Percentiles rank a stretch among this genome's conserved stretches.
Conservation (phyloP, 2,888 invertebrate genomes). For the Amphipyra tragopoginis region DNA sequence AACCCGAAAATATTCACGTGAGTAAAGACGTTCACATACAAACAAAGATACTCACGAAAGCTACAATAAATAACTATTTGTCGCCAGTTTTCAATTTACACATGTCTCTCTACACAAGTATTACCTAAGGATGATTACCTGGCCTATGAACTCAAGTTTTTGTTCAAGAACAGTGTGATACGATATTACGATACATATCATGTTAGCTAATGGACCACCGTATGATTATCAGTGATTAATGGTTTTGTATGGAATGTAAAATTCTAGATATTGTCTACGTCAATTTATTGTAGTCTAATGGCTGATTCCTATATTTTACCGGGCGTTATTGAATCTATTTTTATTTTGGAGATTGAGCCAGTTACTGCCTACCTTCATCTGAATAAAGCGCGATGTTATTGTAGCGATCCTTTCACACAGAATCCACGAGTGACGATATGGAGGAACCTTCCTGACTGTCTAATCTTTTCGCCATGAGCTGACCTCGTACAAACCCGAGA, state of each 20-base stretch:
- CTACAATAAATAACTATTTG: neutral
- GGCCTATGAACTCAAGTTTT: conserved; percentile 72
- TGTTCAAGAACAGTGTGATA: conserved; percentile 56
- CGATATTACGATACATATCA: conserved; percentile 54
- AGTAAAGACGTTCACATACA: too few relatives aligned
- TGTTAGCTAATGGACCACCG: conserved; percentile 53
- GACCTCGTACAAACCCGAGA: too few relatives aligned
- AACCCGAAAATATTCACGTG: too few relatives aligned
- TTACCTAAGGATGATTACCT: conserved; percentile 70
- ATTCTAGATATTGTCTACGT: conserved; percentile 18
- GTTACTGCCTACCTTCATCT: too few relatives aligned
- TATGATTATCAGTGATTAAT: conserved; percentile 61
- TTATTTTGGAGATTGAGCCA: too few relatives aligned
- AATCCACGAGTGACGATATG: too few relatives aligned
- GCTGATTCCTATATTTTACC: too few relatives aligned
- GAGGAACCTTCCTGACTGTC: too few relatives aligned
- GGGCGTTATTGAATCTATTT: too few relatives aligned
- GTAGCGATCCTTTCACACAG: too few relatives aligned
- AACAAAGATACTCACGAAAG: neutral
- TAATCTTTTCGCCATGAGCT: too few relatives aligned
- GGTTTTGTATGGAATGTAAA: conserved; percentile 42
- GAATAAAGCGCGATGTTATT: too few relatives aligned
- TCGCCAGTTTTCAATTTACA: conserved; percentile 7
- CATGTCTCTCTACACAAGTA: conserved; percentile 45
- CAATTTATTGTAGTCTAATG: conserved; percentile 1